Evolutionary conservation across 2,888 invertebrate genomes (phyloP).

Genomic region (Drosophila mimica): DNA sequence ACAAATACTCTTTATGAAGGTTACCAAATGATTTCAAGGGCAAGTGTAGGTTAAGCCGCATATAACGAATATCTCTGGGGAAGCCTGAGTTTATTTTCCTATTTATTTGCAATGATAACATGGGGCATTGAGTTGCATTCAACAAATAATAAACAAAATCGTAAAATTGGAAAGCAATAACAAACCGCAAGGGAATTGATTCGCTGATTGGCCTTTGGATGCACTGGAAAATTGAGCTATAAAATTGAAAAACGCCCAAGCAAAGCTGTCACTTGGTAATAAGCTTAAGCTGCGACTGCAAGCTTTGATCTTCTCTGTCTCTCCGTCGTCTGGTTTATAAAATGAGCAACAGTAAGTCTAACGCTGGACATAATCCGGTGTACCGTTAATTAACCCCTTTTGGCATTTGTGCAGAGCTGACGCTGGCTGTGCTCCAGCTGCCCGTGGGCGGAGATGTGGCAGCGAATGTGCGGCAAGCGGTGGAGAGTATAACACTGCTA

Average conservation of each 20-base stretch:
- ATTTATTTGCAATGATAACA: not conserved
- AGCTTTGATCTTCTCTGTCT: not conserved
- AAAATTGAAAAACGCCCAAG: slow-evolving; percentile 20
- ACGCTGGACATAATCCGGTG: slow-evolving; percentile 21
- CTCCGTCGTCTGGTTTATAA: not conserved
- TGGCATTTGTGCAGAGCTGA: slow-evolving; percentile 61
- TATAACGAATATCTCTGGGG: not conserved
- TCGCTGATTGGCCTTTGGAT: slow-evolving; percentile 26
- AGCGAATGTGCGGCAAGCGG: slow-evolving; percentile 72
- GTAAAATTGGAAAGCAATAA: slow-evolving; percentile 1
- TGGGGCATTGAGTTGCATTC: slow-evolving; percentile 8
- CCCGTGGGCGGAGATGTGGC: slow-evolving; percentile 66
- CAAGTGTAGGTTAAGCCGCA: not conserved
- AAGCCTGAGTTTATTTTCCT: not conserved
- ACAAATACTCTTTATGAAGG: not conserved
- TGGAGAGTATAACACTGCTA: slow-evolving; percentile 65
- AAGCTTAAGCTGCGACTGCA: slow-evolving; percentile 3
- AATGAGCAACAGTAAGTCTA: slow-evolving; percentile 50
- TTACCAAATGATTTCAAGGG: not conserved
- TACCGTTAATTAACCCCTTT: slow-evolving; percentile 42
- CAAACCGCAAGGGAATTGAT: slow-evolving; percentile 20
- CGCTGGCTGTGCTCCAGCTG: slow-evolving; percentile 78
- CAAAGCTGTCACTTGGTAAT: slow-evolving; percentile 27
- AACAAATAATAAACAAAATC: slow-evolving; percentile 10
- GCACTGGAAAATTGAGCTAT: slow-evolving; percentile 44